These are phyloP conservation scores for Acrocephalus arundinaceus DNA, from an alignment of 2,113 vertebrate species.

Conservation along the genomic window DNA sequence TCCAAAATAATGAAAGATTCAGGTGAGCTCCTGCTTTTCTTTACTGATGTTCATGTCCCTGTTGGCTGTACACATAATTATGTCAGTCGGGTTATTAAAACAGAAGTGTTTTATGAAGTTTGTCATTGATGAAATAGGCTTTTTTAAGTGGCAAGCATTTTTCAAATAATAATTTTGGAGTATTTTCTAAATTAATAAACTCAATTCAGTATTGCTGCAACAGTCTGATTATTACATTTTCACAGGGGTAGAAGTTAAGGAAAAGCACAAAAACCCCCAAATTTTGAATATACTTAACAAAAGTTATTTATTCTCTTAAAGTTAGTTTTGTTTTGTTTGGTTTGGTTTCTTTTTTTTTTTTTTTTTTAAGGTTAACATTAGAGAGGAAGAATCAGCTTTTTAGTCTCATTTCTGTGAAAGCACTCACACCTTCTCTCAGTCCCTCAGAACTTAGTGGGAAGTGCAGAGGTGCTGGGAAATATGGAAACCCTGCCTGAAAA, in stretches of 20 bases:
- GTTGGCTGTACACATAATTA: background rate
- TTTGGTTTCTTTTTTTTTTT: too few relatives aligned
- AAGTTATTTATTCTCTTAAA: background rate
- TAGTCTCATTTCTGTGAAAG: background rate
- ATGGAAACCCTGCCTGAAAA: background rate
- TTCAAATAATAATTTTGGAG: background rate
- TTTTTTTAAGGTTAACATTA: background rate
- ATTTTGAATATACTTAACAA: background rate
- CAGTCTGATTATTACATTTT: background rate
- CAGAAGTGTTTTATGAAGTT: background rate
- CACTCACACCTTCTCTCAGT: background rate
- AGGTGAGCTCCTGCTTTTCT: background rate
- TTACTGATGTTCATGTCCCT: fast-evolving
- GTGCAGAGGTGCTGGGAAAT: background rate
- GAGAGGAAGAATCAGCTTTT: background rate
- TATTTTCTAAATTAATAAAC: background rate
- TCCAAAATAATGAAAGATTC: background rate
- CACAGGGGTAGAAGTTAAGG: background rate
- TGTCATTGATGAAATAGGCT: background rate
- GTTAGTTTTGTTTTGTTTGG: too few relatives aligned
- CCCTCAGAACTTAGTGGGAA: background rate
- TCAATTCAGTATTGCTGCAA: background rate
- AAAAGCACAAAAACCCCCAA: background rate
- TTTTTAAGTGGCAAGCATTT: background rate
- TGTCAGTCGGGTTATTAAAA: background rate